Percentiles rank a stretch among this genome's conserved stretches.
These are phyloP conservation scores for Sialia sialis DNA, from an alignment of 2,113 vertebrate species.

Conservation along the genomic window DNA sequence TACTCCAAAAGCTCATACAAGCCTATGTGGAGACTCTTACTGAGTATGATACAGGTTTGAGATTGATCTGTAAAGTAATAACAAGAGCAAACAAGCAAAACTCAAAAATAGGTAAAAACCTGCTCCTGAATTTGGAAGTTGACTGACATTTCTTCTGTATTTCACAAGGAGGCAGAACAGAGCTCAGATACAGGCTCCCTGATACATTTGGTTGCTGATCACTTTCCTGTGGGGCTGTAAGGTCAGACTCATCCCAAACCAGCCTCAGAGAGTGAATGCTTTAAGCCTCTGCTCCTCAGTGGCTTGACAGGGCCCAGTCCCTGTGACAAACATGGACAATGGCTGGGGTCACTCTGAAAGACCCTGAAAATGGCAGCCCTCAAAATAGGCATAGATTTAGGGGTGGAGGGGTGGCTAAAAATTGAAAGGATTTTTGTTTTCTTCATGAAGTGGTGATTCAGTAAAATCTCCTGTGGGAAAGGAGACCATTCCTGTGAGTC, in stretches of 20 bases:
- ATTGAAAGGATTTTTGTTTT: not conserved
- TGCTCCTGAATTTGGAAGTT: not conserved
- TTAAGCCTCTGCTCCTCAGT: not conserved
- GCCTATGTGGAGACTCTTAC: not conserved
- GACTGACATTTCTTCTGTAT: not conserved
- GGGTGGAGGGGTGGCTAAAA: not conserved
- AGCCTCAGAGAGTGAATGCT: not conserved
- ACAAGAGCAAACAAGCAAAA: not conserved
- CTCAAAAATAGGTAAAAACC: not conserved
- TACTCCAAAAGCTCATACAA: not conserved
- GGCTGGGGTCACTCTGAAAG: not conserved
- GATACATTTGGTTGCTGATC: not conserved
- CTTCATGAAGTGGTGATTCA: not conserved
- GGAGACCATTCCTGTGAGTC: not conserved
- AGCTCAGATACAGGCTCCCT: fast-evolving
- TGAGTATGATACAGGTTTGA: not conserved
- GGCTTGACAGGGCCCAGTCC: not conserved
- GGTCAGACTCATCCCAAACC: not conserved
- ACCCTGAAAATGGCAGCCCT: not conserved
- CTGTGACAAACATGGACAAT: not conserved
- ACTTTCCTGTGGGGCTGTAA: not conserved
- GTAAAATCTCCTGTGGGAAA: not conserved
- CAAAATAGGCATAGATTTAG: not conserved
- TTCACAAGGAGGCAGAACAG: not conserved
- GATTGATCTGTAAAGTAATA: not conserved